Percentiles rank a stretch among this genome's conserved stretches.
Conservation (phyloP, 2,113 vertebrate species). For the Eidolon helvum region DNA sequence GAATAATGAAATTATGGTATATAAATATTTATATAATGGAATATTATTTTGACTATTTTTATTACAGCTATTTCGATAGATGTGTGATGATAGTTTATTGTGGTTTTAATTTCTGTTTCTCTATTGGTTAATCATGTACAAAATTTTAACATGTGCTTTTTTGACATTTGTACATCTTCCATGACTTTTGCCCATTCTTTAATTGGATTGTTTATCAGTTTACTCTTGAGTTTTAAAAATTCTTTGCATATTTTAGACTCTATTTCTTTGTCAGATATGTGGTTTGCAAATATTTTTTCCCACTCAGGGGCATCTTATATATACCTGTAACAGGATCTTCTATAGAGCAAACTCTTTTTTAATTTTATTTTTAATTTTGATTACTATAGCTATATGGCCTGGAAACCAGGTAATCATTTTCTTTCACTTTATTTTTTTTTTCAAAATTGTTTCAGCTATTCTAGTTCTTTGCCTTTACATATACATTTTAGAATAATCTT, state of each 20-base stretch:
- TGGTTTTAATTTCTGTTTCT: background rate
- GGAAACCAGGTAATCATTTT: background rate
- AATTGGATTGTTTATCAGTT: background rate
- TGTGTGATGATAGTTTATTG: background rate
- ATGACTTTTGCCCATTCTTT: background rate
- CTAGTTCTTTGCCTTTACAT: background rate
- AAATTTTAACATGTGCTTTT: background rate
- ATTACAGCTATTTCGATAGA: background rate
- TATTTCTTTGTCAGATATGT: background rate
- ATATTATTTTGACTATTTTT: background rate
- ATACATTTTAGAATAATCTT: background rate
- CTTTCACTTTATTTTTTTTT: background rate
- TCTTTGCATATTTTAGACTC: background rate
- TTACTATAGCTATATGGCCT: background rate
- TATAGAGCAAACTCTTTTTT: background rate
- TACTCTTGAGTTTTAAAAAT: background rate
- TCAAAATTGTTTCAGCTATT: background rate
- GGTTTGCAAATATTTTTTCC: background rate
- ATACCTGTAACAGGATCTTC: background rate
- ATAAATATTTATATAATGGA: no score
- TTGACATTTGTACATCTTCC: background rate
- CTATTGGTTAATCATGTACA: background rate
- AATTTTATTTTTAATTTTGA: background rate
- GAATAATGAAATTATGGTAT: background rate
- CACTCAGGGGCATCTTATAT: background rate